Evolutionary conservation across 1,140 invertebrate genomes (phyloP), one percentile per base, ranked within the genome.

Genomic region (Wasmannia auropunctata): DNA sequence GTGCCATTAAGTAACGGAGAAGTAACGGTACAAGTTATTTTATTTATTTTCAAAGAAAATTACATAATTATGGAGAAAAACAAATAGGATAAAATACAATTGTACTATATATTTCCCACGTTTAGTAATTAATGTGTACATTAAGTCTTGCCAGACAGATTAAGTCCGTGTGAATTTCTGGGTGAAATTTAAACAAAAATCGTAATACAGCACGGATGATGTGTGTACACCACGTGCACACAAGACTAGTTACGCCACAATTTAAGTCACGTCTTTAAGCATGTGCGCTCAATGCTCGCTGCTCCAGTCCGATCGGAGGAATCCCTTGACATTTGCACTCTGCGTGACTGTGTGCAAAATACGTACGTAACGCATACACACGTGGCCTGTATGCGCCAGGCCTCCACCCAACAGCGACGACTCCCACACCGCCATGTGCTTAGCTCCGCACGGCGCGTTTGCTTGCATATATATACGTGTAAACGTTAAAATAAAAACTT

Each of bases 301-400:
- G 65, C 49, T 83, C 65, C 67, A 58, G 65, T 81, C 65, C 25
- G 79, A 81, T 81, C 79, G 16, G 51, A 46, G 79, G 79, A 83
- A 72, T 83, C 79, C 51, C 79, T 83, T 72, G 79, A 74, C 79
- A 83, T 83, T 83, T 83, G 79, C 79, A 43, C 79, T 60, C 37
- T 6, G 51, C n/a, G 34, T 22, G 40, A 25, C n/a, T 58, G 67
- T 58, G 51, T 74, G 37, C 43, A 37, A 80, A 69, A 51, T 49
- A 67, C 31, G 5, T 22, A 62, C 22, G 25, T 79, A n/a, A n/a
- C 40, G 8, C 49, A 8, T 25, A 7, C 34, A 69, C 25, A 54
- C 63, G 76, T 54, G 77, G 0, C 34, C n/a, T n/a, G n/a, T 77
- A 77, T 51, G 22, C 22, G 31, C 43, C 60, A 34, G 43, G 22